A percentile compares a stretch with the other conserved stretches of the same genome.
phyloP scores from a whole-genome alignment of 2,113 vertebrate species.

The Menidia beryllina region DNA sequence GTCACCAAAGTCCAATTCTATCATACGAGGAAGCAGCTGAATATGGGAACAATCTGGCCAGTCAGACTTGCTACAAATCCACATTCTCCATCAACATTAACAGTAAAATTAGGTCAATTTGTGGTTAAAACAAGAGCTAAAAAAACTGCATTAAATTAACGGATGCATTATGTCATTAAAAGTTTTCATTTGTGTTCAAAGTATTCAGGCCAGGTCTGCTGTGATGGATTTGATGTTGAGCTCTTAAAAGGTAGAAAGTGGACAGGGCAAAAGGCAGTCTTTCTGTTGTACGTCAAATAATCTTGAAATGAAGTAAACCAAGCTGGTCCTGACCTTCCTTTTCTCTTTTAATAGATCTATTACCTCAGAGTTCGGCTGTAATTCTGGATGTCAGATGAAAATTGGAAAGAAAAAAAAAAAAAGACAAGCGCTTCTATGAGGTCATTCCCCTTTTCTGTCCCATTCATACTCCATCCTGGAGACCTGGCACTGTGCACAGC shows the following conservation, averaged over 20 bases:
- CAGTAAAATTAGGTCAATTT: background rate
- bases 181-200: background rate
- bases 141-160: no score
- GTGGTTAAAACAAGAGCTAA: background rate
- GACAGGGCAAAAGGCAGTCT: background rate
- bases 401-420: background rate
- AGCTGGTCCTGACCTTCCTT: slow-evolving; percentile 25
- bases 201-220: background rate
- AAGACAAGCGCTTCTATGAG: slow-evolving; percentile 37
- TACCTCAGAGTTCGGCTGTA: slow-evolving; percentile 26
- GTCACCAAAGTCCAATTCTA: background rate
- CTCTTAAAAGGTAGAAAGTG: slow-evolving; percentile 35
- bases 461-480: slow-evolving; percentile 59
- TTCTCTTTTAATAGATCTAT: slow-evolving; percentile 33
- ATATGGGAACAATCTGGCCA: background rate
- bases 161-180: no score
- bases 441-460: slow-evolving; percentile 49
- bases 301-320: slow-evolving; percentile 28
- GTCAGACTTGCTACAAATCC: background rate
- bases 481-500: slow-evolving; percentile 37
- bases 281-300: slow-evolving; percentile 33
- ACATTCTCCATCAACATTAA: background rate
- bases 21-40: background rate
- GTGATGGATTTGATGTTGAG: background rate
- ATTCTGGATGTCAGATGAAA: slow-evolving; percentile 30